Base-by-base conservation (phyloP, 2,113 vertebrate genomes). In the Xiphorhynchus elegans region DNA sequence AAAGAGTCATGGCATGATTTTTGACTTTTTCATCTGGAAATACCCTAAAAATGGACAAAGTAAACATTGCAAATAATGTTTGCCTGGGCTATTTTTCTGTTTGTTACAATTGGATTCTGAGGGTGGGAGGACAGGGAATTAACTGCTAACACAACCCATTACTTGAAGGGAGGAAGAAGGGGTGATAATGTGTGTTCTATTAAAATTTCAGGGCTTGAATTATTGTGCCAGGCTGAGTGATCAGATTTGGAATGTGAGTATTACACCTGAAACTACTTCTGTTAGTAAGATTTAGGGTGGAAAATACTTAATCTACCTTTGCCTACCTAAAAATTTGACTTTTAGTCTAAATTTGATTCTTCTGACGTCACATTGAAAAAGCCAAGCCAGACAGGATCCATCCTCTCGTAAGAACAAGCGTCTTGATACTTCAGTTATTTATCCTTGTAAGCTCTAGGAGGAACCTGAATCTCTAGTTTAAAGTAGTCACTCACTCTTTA, bases 351-450 rank as follows among this genome's bases (percentile, higher is more conserved):
- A 20, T 13, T 79, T 59, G 17, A 73, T 50, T 58, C 13, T 56
- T 79, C 75, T 64, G 21, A 55, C 29, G 7, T 46, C 26, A 73
- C 5, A 1, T 16, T 82, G 40, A 63, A 28, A 39, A 8, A 44
- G 7, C 1, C 0, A 0, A 6, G 49, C 40, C 21, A 25, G n/a
- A 4, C 9, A n/a, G 55, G 14, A 37, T 46, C 18, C 39, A 58
- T 42, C 31, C 4, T 76, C 68, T 85, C 14, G 7, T 42, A 52
- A 73, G 6, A 56, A 13, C 10, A 25, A 42, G 7, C 9, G 16
- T 29, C 40, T 73, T 29, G 40, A 44, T 37, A 39, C 5, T 68
- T 56, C 7, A 12, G 6, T 49, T 58, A n/a, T 68, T 72, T 84
- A 24, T 28, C 23, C 66, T 59, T 60, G 10, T 28, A 47, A 68